Percentiles rank a stretch among this genome's conserved stretches.
These are phyloP conservation scores for Galaxias olidus DNA, from an alignment of 2,797 vertebrate species.

Conservation along the genomic window DNA sequence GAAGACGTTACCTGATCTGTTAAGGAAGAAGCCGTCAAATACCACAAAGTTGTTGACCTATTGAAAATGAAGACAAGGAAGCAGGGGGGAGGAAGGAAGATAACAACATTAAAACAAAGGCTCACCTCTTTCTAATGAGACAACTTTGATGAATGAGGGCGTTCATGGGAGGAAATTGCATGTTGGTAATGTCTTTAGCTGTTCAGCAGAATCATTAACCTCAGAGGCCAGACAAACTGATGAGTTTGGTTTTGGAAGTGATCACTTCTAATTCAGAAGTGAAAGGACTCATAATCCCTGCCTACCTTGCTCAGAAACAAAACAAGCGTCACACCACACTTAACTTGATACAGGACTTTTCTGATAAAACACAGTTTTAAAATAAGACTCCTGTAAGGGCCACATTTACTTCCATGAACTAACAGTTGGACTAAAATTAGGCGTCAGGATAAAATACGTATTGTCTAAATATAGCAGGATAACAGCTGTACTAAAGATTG, in stretches of 20 bases:
- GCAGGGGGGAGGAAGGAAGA: background rate
- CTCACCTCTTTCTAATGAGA: background rate
- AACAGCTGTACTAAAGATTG: too few relatives aligned
- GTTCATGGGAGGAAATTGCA: background rate
- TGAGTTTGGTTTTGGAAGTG: background rate
- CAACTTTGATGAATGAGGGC: background rate
- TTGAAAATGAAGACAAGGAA: constrained; percentile 8
- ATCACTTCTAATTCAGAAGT: background rate
- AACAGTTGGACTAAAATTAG: too few relatives aligned
- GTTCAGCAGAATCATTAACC: background rate
- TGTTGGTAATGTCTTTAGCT: background rate
- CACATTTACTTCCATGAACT: too few relatives aligned
- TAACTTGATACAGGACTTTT: too few relatives aligned
- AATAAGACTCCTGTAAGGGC: too few relatives aligned
- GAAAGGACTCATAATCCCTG: background rate
- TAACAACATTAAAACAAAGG: background rate
- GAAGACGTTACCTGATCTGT: constrained; percentile 75
- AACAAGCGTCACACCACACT: too few relatives aligned
- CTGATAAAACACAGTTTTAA: too few relatives aligned
- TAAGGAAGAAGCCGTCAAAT: constrained; percentile 90
- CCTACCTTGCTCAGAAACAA: background rate
- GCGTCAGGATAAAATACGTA: too few relatives aligned
- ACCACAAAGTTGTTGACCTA: constrained; percentile 97
- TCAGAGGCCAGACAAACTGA: background rate
- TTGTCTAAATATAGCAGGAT: too few relatives aligned